A percentile compares a stretch with the other conserved stretches of the same genome.
Evolutionary conservation across 2,113 vertebrate genomes (phyloP).

Genomic region (Semicossyphus pulcher): DNA sequence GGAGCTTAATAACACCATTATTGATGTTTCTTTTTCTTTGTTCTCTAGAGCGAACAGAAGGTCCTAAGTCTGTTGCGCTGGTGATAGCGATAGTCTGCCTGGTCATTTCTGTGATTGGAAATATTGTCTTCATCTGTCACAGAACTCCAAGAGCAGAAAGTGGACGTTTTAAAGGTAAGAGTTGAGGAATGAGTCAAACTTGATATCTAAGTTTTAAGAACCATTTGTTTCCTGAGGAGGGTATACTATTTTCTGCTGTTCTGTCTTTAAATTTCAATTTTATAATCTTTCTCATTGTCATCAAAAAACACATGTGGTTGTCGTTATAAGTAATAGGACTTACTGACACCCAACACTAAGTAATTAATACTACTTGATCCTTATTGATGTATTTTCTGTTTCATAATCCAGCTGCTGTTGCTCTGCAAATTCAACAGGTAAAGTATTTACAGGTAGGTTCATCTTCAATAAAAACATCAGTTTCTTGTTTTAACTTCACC

Average conservation of each 20-base stretch:
- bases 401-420: conserved; percentile 5
- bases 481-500: too few relatives aligned
- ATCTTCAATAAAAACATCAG: conserved; percentile 8
- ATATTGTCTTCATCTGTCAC: background rate
- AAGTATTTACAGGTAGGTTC: conserved; percentile 11
- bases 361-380: too few relatives aligned
- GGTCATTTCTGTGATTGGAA: conserved; percentile 15
- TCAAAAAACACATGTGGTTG: too few relatives aligned
- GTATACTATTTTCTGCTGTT: too few relatives aligned
- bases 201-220: too few relatives aligned
- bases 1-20: too few relatives aligned
- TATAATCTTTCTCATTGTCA: too few relatives aligned
- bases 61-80: background rate
- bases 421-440: background rate
- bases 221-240: too few relatives aligned
- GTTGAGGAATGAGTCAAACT: too few relatives aligned
- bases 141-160: accelerated
- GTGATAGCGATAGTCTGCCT: background rate
- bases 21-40: background rate
- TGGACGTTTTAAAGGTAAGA: conserved; percentile 10
- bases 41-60: background rate
- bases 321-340: background rate
- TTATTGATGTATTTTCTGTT: background rate
- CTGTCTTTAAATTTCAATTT: too few relatives aligned
- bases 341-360: background rate